Base-by-base conservation (phyloP, 2,888 invertebrate species). In the Rotaria macrura region DNA sequence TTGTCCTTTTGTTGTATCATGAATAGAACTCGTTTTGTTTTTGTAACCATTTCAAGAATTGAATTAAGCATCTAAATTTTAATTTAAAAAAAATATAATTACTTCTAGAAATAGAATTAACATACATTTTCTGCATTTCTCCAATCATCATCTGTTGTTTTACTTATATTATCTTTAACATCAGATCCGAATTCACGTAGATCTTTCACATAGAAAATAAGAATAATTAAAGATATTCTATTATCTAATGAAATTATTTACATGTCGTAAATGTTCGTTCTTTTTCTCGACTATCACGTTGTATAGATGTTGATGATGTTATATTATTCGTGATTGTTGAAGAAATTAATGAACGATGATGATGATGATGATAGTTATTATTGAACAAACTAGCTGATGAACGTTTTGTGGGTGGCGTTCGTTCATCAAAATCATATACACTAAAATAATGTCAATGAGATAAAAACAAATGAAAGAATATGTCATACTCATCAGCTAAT, bases 11-110 rank as follows among this genome's bases (percentile, higher is more conserved):
- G 79, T 43, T 79, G 79, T 43, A 79, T n/a, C 23, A 79, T 43
- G 0, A 95, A 94, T 85, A 97, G 92, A 3, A 96, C 96, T n/a
- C 95, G 92, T 90, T 96, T 95, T 0, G 96, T 96, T 91, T 96
- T 96, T 91, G 96, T 96, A 87, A 96, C 96, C 96, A 97, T 96
- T 85, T 95, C 95, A 87, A 96, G 93, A 89, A 96, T 96, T 91
- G 96, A 96, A 91, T 96, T 96, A 83, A 97, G 93, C 96, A 96
- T 97, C 92, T 92, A 89, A 29, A 87, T 84, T 72, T 83, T 47
- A 47, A 52, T 47, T 47, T 47, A 47, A n/a, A 40, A 17, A 43
- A 79, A 12, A 29, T 65, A 54, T 23, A 29, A 29, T 34, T 25
- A 10, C 25, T 23, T 52, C 79, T 74, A 0, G 34, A 84, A 38